Evolutionary conservation across 2,888 invertebrate genomes (phyloP).

Genomic region (Scaptodrosophila latifasciaeformis): DNA sequence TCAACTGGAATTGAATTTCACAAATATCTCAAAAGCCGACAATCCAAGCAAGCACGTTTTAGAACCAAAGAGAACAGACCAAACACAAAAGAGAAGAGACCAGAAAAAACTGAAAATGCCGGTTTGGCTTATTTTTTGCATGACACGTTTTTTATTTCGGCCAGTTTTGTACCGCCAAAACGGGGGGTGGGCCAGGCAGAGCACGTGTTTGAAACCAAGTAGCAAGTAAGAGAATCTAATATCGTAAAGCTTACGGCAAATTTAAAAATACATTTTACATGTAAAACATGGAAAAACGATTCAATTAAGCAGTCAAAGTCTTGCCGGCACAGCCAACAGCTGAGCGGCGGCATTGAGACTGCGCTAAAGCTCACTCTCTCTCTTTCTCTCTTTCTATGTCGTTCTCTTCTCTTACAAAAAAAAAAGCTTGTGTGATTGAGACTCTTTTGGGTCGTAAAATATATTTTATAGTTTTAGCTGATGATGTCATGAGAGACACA

Average conservation of each 20-base stretch:
- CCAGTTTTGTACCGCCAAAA: background rate
- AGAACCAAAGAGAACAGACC: conserved; percentile 36
- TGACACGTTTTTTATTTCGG: conserved; percentile 35
- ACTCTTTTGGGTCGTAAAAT: too few species aligned
- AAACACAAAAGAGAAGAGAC: conserved; percentile 12
- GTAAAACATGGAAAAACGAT: too few species aligned
- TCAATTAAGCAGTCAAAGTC: too few species aligned
- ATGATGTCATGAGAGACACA: conserved; percentile 1
- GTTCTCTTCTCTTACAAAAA: too few species aligned
- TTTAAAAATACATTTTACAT: too few species aligned
- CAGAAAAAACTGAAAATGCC: background rate
- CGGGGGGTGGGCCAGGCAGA: background rate
- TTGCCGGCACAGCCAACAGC: background rate
- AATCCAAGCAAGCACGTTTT: conserved; percentile 49
- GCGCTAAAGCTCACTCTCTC: conserved; percentile 21
- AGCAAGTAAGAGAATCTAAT: too few species aligned
- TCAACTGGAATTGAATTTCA: conserved; percentile 68
- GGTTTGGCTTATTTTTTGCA: too few species aligned
- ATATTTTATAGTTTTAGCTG: background rate
- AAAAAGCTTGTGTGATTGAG: too few species aligned
- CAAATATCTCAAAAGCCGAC: conserved; percentile 18
- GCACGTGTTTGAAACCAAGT: background rate
- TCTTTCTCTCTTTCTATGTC: too few species aligned
- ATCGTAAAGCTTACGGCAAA: conserved; percentile 17
- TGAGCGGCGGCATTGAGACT: conserved; percentile 41